Evolutionary conservation across 2,888 invertebrate species (phyloP), one percentile per base, ranked within the genome.

Genomic region (Eilema sororculum): DNA sequence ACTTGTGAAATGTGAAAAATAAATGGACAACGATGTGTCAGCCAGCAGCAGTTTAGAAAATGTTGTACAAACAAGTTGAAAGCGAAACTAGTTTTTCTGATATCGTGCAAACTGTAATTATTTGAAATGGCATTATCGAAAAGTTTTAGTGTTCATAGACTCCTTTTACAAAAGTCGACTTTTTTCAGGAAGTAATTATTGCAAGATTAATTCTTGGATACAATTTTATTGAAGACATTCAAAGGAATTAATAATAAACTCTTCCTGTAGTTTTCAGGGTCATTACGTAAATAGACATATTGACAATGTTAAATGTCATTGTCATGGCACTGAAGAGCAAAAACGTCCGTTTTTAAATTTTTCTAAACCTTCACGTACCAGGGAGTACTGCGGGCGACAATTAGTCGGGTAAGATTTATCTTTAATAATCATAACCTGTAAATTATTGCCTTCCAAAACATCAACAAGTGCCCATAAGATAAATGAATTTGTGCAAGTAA

Each of bases 321-420:
- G 92, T 84, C 91, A 91, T 77, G 85, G 79, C 59, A 74, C 75
- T 58, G 73, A 83, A 57, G 87, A 87, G 68, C 91, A 90, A 69
- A 87, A 83, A 80, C 90, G 94, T 24, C 85, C 85, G n/a, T 93
- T 95, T 79, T 84, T 95, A 46, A 93, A 78, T 73, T 90, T 94
- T 69, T 82, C 94, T 13, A 89, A 89, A 77, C 87, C 91, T 67
- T 95, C 89, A 71, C 93, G 93, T 78, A 96, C 95, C 71, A 96
- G 97, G 83, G 96, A 97, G 84, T 97, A 97, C 85, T 95, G 96
- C 84, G 97, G 97, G 74, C 96, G 97, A 84, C 97, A 97, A 90
- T 90, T 98, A 72, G 96, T 98, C 75, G 98, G 98, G 98, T 98
- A 92, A 95, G 95, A 41, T 60, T 22, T 22, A 57, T 30, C 16